These are phyloP conservation scores for Cossypha polioptera DNA, from an alignment of 2,797 vertebrate genomes.

Conservation along the genomic window DNA sequence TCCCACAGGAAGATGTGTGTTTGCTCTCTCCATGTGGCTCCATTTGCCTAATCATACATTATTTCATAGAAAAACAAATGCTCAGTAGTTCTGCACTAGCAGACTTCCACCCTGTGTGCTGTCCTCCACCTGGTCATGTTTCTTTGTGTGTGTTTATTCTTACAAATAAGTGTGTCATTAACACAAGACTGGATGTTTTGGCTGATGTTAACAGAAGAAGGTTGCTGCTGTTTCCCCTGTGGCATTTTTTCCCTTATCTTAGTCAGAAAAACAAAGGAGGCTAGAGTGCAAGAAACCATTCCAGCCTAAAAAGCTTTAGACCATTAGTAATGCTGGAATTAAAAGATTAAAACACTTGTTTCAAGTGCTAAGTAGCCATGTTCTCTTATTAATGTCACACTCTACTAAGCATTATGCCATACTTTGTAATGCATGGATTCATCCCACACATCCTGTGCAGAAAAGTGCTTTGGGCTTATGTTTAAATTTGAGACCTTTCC, in stretches of 20 bases:
- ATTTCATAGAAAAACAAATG: not conserved
- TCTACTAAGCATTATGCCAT: not conserved
- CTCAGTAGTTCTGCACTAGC: not conserved
- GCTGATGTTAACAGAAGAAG: not conserved
- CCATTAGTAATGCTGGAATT: not conserved
- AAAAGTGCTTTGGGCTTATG: not conserved
- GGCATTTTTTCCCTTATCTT: not conserved
- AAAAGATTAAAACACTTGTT: conserved; percentile 32
- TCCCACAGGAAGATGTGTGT: not conserved
- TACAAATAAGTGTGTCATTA: not conserved
- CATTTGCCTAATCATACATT: not conserved
- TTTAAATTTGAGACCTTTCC: not conserved
- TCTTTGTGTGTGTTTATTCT: not conserved
- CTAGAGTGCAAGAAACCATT: not conserved
- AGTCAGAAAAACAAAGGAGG: not conserved
- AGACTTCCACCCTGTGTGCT: not conserved
- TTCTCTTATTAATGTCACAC: conserved; percentile 13
- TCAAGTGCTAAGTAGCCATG: not conserved
- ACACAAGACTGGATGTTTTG: not conserved
- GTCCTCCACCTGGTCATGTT: not conserved
- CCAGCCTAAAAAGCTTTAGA: not conserved
- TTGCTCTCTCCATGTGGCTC: not conserved
- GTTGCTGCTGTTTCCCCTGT: not conserved
- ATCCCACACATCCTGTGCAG: not conserved
- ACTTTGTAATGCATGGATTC: conserved; percentile 1